Evolutionary conservation across 2,888 invertebrate genomes (phyloP).

Genomic region (Ectemnius lituratus): DNA sequence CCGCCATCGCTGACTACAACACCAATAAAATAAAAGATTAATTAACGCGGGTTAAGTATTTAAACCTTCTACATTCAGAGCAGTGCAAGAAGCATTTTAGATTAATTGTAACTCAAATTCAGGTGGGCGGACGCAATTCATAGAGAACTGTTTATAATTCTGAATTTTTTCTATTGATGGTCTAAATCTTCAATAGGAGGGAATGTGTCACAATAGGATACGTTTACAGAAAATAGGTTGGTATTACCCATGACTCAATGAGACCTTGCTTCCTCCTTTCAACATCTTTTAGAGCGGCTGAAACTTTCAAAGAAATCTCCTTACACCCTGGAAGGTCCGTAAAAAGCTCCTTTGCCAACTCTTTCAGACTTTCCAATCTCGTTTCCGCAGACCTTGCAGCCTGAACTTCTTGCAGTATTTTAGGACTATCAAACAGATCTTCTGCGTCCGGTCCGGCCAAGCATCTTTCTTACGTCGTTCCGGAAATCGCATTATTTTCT

Average conservation of each 20-base stretch:
- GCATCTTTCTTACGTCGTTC: slow-evolving; percentile 58
- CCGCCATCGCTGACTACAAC: no score
- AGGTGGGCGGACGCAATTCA: no score
- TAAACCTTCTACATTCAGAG: no score
- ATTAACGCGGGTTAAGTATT: no score
- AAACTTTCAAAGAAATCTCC: slow-evolving; percentile 63
- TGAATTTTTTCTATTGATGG: no score
- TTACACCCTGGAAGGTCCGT: slow-evolving; percentile 71
- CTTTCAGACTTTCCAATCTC: slow-evolving; percentile 68
- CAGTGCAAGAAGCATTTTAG: no score
- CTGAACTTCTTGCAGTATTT: slow-evolving; percentile 72
- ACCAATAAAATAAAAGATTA: no score
- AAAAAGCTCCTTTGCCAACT: slow-evolving; percentile 69
- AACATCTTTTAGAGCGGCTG: slow-evolving; percentile 62
- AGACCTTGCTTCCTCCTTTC: slow-evolving; percentile 67
- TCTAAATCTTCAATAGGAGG: no score
- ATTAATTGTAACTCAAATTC: no score
- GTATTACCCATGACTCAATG: slow-evolving; percentile 72
- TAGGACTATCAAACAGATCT: slow-evolving; percentile 70
- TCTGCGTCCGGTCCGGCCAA: slow-evolving; percentile 70
- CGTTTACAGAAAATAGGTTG: slow-evolving; percentile 1
- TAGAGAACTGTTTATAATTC: no score
- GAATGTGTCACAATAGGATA: background rate
- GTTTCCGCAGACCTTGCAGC: slow-evolving; percentile 70
- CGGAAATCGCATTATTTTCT: no score